Evolutionary conservation across 1,140 invertebrate genomes (phyloP).

Genomic region (Drosophila mayri): DNA sequence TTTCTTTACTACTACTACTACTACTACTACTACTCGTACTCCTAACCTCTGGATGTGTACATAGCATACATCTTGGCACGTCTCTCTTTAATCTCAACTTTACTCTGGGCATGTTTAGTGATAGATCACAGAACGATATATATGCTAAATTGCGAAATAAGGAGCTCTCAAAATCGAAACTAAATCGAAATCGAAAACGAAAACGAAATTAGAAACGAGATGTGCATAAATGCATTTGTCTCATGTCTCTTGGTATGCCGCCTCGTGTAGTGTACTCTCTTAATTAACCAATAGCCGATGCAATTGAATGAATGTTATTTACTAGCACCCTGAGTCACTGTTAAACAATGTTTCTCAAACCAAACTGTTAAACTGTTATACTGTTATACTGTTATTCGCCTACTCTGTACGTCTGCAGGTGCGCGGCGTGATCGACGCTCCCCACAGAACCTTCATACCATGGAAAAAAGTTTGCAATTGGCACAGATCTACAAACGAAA

Average conservation of each 20-base stretch:
- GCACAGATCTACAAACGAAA: constrained; percentile 72
- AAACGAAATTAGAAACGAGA: constrained; percentile 9
- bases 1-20: constrained; percentile 54
- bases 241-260: constrained; percentile 41
- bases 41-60: constrained; percentile 50
- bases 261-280: constrained; percentile 38
- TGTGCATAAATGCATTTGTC: constrained; percentile 32
- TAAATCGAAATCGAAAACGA: neutral
- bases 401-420: constrained; percentile 68
- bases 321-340: constrained; percentile 60
- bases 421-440: constrained; percentile 30
- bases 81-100: constrained; percentile 48
- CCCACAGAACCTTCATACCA: constrained; percentile 36
- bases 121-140: constrained; percentile 51
- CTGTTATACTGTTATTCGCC: constrained; percentile 57
- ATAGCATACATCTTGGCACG: constrained; percentile 49
- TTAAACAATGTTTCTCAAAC: constrained; percentile 51
- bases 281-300: constrained; percentile 12
- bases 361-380: constrained; percentile 7
- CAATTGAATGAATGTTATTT: constrained; percentile 47
- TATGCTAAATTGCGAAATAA: constrained; percentile 3
- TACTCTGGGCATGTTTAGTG: constrained; percentile 63
- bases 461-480: constrained; percentile 75
- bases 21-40: constrained; percentile 20
- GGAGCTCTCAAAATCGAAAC: neutral